These are phyloP conservation scores for Channallabes apus DNA, from an alignment of 2,797 vertebrate genomes.

Conservation along the genomic window DNA sequence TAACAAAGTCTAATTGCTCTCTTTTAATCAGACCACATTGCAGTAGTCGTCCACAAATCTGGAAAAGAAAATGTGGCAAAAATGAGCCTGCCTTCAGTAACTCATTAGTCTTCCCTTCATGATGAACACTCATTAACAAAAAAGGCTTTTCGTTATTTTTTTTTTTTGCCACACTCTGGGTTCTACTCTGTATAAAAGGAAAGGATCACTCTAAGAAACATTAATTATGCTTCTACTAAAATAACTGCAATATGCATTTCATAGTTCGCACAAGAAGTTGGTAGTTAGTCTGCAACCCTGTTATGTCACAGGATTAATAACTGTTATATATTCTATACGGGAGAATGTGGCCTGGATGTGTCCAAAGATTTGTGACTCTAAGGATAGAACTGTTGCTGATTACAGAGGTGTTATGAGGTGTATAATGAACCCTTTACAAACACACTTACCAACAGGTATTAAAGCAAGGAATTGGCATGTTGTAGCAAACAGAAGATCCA, in stretches of 20 bases:
- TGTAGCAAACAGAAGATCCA: background rate
- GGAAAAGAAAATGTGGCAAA: background rate
- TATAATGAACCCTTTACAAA: background rate
- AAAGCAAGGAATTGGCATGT: background rate
- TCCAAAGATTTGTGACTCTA: background rate
- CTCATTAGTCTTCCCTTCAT: background rate
- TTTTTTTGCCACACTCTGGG: background rate
- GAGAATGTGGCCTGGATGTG: background rate
- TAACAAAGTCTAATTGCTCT: background rate
- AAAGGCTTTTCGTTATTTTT: background rate
- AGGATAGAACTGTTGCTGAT: background rate
- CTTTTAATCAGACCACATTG: background rate
- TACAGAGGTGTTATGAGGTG: background rate
- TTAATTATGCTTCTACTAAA: background rate
- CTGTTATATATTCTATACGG: background rate
- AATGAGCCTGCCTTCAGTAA: background rate
- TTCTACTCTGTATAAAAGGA: background rate
- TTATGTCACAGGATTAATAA: background rate
- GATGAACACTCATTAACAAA: background rate
- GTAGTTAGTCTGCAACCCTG: background rate
- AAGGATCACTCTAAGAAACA: background rate
- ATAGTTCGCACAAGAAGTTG: background rate
- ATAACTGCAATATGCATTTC: background rate
- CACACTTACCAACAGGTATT: background rate
- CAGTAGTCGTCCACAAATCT: background rate